Percentiles rank a stretch among this genome's conserved stretches.
phyloP scores from a whole-genome alignment of 1,140 invertebrate species.

The Choristoneura fumiferana region DNA sequence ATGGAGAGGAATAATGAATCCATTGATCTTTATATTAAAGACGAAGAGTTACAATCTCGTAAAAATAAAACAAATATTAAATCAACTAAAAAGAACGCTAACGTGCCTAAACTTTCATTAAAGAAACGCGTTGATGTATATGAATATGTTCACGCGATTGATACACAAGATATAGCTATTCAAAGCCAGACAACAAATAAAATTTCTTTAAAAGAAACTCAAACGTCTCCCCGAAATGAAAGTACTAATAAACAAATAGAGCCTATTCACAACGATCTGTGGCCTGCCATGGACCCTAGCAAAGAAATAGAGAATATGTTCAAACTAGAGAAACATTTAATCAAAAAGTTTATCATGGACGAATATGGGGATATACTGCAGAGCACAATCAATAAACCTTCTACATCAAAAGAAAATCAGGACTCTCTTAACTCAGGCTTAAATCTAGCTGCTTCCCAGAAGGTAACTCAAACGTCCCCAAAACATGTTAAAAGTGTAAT shows the following conservation, averaged over 20 bases:
- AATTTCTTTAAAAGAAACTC: constrained; percentile 66
- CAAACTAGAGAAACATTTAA: constrained; percentile 66
- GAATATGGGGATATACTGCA: constrained; percentile 62
- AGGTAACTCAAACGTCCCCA: constrained; percentile 72
- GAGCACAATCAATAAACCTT: constrained; percentile 57
- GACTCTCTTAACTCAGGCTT: constrained; percentile 28
- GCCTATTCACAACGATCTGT: constrained; percentile 62
- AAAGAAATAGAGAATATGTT: constrained; percentile 57
- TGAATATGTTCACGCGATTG: constrained; percentile 67
- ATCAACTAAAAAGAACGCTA: constrained; percentile 45
- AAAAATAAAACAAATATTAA: constrained; percentile 23
- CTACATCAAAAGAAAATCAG: constrained; percentile 44
- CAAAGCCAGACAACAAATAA: constrained; percentile 54
- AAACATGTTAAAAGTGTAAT: constrained; percentile 65
- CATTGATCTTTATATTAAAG: constrained; percentile 14
- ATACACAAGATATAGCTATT: constrained; percentile 63
- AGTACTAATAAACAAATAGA: constrained; percentile 38
- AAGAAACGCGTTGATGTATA: constrained; percentile 68
- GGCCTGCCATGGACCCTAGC: constrained; percentile 49
- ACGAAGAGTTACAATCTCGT: background rate
- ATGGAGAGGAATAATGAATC: background rate
- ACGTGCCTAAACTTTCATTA: constrained; percentile 55
- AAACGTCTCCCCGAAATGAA: constrained; percentile 65
- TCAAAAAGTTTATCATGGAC: constrained; percentile 64
- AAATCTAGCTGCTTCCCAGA: constrained; percentile 50